Base-by-base conservation (phyloP, 2,113 vertebrate species). In the Lethenteron reissneri region DNA sequence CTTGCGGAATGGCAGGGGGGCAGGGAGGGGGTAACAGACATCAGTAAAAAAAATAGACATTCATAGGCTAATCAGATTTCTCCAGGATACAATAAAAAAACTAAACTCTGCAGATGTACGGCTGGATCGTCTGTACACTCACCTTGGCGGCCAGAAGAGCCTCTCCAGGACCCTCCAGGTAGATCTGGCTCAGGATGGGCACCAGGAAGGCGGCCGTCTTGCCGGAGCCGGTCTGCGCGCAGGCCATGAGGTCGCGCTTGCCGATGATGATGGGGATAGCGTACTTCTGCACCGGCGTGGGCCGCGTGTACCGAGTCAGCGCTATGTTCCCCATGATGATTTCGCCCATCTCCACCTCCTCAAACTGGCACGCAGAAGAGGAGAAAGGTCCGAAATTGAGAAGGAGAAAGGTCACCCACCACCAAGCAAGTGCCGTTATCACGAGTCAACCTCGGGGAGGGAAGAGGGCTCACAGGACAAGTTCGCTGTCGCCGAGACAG, bases 241-340 rank as follows among this genome's bases (percentile, higher is more conserved):
- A 99, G 41, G 94, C 94, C 94, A 99, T 99, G 78, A 99, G 81
- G 78, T 99, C 94, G 79, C 94, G 89, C 78, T 92, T 99, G 58
- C 83, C 79, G 80, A 92, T 96, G 77, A 99, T 97, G 80, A 99
- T 96, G 77, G 94, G 94, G 78, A 99, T 99, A 56, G 94, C 94
- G 70, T 99, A 81, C 78, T 99, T 99, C 79, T 97, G 91, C 14
- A 99, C 94, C 15, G 94, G 92, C 70, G 94, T 99, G 73, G 94
- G 94, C 57, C 90, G 85, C 64, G 86, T 90, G 69, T 97, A 99
- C 73, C 88, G 85, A 78, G 79, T 99, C 77, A 99, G 84, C 59
- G 75, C 76, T 78, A 99, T 92, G 77, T 99, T 99, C 14, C 88
- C 87, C 94, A 97, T 99, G 78, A 99, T 84, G 73, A 99, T 99